Percentiles rank a stretch among this genome's conserved stretches.
Evolutionary conservation across 2,888 invertebrate genomes (phyloP).

Genomic region (Fragum whitleyi): DNA sequence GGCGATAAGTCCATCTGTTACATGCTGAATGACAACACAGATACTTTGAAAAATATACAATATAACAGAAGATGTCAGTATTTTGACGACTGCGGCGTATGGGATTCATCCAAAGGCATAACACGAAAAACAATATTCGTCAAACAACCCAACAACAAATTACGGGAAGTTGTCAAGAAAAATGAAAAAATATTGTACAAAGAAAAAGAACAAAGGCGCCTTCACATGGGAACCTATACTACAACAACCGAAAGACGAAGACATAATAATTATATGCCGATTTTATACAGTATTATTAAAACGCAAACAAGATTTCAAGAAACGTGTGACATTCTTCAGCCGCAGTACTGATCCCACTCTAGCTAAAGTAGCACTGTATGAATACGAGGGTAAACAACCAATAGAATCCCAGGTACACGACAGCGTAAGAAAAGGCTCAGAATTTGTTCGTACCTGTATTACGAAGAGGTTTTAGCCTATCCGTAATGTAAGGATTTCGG

Average conservation of each 20-base stretch:
- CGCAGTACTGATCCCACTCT: not conserved
- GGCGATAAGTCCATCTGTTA: conserved; percentile 31
- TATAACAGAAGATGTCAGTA: conserved; percentile 34
- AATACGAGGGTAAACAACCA: not conserved
- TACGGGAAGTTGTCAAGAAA: not conserved
- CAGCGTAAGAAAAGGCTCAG: not conserved
- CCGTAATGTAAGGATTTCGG: too few species aligned
- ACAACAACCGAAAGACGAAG: conserved; percentile 5
- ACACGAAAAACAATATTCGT: not conserved
- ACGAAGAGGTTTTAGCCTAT: too few species aligned
- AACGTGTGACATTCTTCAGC: conserved; percentile 2
- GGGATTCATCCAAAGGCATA: not conserved
- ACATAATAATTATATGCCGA: not conserved
- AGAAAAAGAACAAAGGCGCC: not conserved
- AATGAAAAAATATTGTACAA: not conserved
- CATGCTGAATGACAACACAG: conserved; percentile 35
- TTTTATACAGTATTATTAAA: conserved; percentile 13
- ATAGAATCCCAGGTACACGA: not conserved
- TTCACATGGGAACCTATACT: not conserved
- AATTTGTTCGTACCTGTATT: too few species aligned
- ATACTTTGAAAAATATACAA: too few species aligned
- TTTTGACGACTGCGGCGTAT: too few species aligned
- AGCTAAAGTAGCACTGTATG: not conserved
- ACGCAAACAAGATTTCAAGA: too few species aligned
- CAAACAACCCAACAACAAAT: too few species aligned